A percentile compares a stretch with the other conserved stretches of the same genome.
Conservation (phyloP, 2,888 invertebrate genomes). For the Tipula vernalis region DNA sequence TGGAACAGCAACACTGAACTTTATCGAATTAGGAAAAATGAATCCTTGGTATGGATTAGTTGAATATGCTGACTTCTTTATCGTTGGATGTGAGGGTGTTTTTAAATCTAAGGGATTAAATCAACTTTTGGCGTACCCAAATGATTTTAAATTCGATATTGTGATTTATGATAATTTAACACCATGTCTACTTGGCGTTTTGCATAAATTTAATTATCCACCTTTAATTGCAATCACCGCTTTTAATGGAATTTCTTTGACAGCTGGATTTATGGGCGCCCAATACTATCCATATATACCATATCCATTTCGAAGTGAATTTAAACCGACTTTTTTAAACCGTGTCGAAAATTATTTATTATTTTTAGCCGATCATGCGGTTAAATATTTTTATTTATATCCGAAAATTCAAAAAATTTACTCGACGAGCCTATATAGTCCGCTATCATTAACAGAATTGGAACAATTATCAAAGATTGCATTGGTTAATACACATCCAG, state of each 20-base stretch:
- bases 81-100: neutral
- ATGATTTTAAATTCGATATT: constrained; percentile 25
- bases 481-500: constrained; percentile 17
- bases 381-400: neutral
- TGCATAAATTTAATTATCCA: constrained; percentile 26
- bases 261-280: constrained; percentile 21
- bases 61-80: neutral
- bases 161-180: constrained; percentile 22
- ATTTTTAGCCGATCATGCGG: neutral
- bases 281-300: constrained; percentile 23
- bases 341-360: neutral
- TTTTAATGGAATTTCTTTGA: constrained; percentile 18
- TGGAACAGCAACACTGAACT: neutral
- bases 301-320: neutral
- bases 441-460: neutral
- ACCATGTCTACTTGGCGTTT: constrained; percentile 25
- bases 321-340: neutral
- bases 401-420: neutral
- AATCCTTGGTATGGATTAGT: neutral
- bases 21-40: neutral
- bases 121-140: constrained; percentile 21
- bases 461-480: constrained; percentile 9
- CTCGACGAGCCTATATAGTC: neutral
- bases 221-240: constrained; percentile 25
- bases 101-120: constrained; percentile 22